Evolutionary conservation across 2,888 invertebrate genomes (phyloP).

Genomic region (Aromia moschata): DNA sequence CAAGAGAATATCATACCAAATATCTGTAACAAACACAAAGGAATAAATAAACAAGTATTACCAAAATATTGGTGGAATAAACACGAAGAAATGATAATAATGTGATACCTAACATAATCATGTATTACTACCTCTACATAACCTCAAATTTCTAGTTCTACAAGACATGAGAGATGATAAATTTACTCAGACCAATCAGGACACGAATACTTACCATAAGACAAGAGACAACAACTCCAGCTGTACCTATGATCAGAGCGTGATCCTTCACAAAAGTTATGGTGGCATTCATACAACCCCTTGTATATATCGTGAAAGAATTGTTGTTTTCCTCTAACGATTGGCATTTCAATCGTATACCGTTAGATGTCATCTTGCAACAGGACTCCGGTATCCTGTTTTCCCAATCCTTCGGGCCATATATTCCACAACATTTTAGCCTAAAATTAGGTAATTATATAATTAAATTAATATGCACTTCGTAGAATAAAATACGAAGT

Average conservation of each 20-base stretch:
- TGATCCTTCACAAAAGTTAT: constrained; percentile 78
- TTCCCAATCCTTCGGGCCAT: constrained; percentile 79
- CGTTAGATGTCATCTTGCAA: constrained; percentile 72
- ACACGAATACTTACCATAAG: constrained; percentile 75
- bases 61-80: no score
- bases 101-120: no score
- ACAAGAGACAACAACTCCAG: constrained; percentile 84
- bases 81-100: no score
- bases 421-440: constrained; percentile 86
- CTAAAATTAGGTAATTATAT: constrained; percentile 25
- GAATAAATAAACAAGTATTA: constrained; percentile 14
- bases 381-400: constrained; percentile 79
- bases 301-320: constrained; percentile 72
- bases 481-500: no score
- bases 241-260: constrained; percentile 81
- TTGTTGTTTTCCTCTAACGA: constrained; percentile 63
- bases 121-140: no score
- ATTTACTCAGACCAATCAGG: no score
- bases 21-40: constrained; percentile 70
- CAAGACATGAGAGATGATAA: no score
- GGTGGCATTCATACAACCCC: constrained; percentile 80
- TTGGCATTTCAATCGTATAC: constrained; percentile 69
- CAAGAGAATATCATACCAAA: constrained; percentile 87
- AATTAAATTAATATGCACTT: not conserved
- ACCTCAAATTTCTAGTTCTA: no score